Evolutionary conservation across 1,140 invertebrate genomes (phyloP).

Genomic region (Hycleus phaleratus): DNA sequence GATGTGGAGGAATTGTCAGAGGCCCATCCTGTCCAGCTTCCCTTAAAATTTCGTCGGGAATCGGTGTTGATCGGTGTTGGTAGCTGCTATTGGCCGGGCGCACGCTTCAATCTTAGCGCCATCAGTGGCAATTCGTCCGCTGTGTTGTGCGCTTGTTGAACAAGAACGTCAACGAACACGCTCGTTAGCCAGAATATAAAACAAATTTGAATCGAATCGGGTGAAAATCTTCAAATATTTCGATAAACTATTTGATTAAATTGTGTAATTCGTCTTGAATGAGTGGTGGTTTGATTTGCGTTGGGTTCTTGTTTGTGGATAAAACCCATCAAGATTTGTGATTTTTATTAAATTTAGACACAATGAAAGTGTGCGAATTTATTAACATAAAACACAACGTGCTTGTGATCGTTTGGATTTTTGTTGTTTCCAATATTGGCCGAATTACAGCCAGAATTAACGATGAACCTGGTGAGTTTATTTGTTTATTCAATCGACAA

Average conservation of each 20-base stretch:
- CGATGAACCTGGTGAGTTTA: slow-evolving; percentile 17
- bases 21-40: background rate
- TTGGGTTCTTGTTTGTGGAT: background rate
- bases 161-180: background rate
- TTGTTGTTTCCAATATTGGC: slow-evolving; percentile 5
- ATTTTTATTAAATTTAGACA: background rate
- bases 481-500: background rate
- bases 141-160: slow-evolving; percentile 11
- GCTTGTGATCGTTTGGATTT: slow-evolving; percentile 13
- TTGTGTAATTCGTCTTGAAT: too few relatives aligned
- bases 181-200: background rate
- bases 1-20: background rate
- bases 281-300: background rate
- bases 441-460: slow-evolving; percentile 4
- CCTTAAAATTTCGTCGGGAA: slow-evolving; percentile 17
- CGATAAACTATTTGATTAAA: too few relatives aligned
- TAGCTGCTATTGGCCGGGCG: slow-evolving; percentile 24
- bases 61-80: slow-evolving; percentile 14
- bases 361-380: background rate
- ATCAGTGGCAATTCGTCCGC: slow-evolving; percentile 22
- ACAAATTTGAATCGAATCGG: background rate
- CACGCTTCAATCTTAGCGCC: slow-evolving; percentile 25
- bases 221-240: too few relatives aligned
- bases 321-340: too few relatives aligned
- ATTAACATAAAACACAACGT: slow-evolving; percentile 5